A percentile compares a stretch with the other conserved stretches of the same genome.
Evolutionary conservation across 2,797 vertebrate genomes (phyloP).

Genomic region (Thaleichthys pacificus): DNA sequence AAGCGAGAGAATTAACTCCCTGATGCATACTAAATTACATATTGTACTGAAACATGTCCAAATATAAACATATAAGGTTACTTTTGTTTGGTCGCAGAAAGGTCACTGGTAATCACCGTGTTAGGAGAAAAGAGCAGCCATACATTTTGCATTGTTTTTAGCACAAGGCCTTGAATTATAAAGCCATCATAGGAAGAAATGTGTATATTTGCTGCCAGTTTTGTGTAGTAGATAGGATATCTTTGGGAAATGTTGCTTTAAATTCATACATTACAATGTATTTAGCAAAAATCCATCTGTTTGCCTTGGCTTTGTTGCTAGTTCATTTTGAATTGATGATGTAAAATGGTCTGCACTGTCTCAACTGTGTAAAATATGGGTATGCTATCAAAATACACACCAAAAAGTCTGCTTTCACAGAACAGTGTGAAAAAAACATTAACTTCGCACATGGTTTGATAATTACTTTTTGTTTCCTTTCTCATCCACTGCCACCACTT

Average conservation of each 20-base stretch:
- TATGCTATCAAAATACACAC: slow-evolving; percentile 24
- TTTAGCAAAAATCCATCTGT: slow-evolving; percentile 4
- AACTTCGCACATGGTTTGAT: slow-evolving; percentile 64
- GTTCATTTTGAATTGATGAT: slow-evolving; percentile 48
- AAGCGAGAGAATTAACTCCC: slow-evolving; percentile 39
- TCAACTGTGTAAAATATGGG: slow-evolving; percentile 49
- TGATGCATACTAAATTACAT: slow-evolving; percentile 43
- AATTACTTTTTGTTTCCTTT: slow-evolving; percentile 73
- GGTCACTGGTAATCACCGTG: slow-evolving; percentile 37
- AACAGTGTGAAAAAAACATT: slow-evolving; percentile 57
- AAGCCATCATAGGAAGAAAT: neutral
- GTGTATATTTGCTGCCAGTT: neutral
- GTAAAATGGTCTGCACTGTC: slow-evolving; percentile 61
- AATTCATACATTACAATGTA: slow-evolving; percentile 1
- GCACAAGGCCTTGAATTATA: slow-evolving; percentile 1
- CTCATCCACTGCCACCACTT: slow-evolving; percentile 67
- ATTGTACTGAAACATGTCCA: slow-evolving; percentile 44
- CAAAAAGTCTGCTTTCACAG: slow-evolving; percentile 33
- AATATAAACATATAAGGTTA: slow-evolving; percentile 54
- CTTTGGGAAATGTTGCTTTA: neutral
- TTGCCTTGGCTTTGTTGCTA: slow-evolving; percentile 16
- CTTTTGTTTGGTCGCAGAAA: slow-evolving; percentile 46
- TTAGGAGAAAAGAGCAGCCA: slow-evolving; percentile 26
- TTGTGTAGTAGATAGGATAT: neutral
- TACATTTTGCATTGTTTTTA: slow-evolving; percentile 31